phyloP scores from a whole-genome alignment of 2,797 vertebrate genomes.

The Gallirallus australis region DNA sequence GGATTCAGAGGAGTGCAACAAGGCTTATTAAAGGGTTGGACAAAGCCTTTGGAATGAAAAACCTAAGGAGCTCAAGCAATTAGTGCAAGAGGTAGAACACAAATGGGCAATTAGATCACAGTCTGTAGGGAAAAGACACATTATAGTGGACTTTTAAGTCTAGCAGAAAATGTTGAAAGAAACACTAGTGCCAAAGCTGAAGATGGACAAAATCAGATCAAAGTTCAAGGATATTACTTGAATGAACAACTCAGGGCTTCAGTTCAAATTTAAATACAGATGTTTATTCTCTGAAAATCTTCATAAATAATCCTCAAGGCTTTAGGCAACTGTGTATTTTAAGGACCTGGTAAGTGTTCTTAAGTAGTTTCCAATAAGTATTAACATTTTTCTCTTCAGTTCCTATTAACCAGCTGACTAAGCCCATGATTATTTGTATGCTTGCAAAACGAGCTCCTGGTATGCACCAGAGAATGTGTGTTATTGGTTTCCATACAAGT shows the following conservation, averaged over 20 bases:
- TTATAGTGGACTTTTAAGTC: neutral
- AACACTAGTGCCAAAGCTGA: neutral
- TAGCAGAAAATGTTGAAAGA: neutral
- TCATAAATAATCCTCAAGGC: neutral
- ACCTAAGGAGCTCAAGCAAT: neutral
- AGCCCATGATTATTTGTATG: neutral
- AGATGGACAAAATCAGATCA: neutral
- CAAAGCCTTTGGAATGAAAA: neutral
- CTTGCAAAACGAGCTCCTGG: neutral
- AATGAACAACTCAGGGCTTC: neutral
- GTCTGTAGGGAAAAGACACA: neutral
- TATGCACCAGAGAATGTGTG: neutral
- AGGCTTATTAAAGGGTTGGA: neutral
- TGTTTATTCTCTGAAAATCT: neutral
- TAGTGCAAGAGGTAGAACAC: neutral
- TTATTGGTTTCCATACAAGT: neutral
- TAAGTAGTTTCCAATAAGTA: neutral
- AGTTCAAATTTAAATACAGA: neutral
- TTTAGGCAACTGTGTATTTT: neutral
- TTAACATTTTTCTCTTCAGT: conserved; percentile 13
- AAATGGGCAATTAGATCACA: neutral
- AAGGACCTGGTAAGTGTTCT: neutral
- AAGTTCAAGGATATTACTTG: neutral
- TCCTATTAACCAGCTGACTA: conserved; percentile 37
- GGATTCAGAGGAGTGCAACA: neutral